Evolutionary conservation across 1,140 invertebrate genomes (phyloP), one percentile per base, ranked within the genome.

Genomic region (Bombus confusus): DNA sequence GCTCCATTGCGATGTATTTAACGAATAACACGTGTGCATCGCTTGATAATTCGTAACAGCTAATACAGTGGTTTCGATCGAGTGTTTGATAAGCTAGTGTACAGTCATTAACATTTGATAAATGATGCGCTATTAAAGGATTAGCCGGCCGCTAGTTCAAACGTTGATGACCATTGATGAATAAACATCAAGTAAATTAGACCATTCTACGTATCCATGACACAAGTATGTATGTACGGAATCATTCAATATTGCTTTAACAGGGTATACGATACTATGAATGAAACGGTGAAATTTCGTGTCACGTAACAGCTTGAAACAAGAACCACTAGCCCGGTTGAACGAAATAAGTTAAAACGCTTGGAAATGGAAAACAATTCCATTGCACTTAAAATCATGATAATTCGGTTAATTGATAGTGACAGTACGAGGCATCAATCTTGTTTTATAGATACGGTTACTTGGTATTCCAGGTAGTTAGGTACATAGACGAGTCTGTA

Each of bases 41-140:
- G 39, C 9, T 31, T 64, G 76, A 73, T 73, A 72, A 85, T 64
- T 80, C 62, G 62, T 37, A 66, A 62, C 66, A 37, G 76, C 25
- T 79, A 59, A 84, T 78, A 52, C 73, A 41, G n/a, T 39, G 47
- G 25, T 5, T 43, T 41, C 43, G 62, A 25, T 8, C 43, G 64
- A 78, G 66, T 79, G 78, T 78, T 83, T 78, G 82, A 78, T 83
- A 83, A 77, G 74, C 64, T 43, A n/a, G 31, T 78, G 62, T 71
- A 69, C 9, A 78, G 64, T 37, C 69, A 59, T 76, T 78, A 83
- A 78, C 82, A 41, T 83, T 66, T 52, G 52, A 83, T 69, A 78
- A 83, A 83, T 34, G 82, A 68, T 34, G 34, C 37, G 22, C 15
- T n/a, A 47, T 83, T 69, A 77, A 57, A 78, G 62, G 82, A n/a